Base-by-base conservation (phyloP, 2,888 invertebrate species). In the Lamellibrachia columna region DNA sequence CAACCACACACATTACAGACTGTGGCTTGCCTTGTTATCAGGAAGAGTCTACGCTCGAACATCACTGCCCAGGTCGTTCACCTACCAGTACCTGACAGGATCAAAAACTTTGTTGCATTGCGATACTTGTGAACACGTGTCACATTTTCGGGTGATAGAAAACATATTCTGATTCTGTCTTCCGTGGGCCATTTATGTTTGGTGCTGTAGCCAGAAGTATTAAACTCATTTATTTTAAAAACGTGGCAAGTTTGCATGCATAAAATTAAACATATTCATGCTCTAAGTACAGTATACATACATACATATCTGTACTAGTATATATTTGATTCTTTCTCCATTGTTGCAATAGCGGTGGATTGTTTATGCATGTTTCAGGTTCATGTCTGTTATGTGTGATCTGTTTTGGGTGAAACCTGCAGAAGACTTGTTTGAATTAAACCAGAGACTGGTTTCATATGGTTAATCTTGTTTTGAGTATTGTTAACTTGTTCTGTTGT, bases 1-100 rank as follows among this genome's bases (percentile, higher is more conserved):
- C 75, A 75, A n/a, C 75, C 75, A 6, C 75, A 75, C 75, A 75
- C n/a, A n/a, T n/a, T 75, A n/a, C 75, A 75, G 75, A 75, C 75
- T n/a, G 22, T 75, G 75, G 75, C 75, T 6, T 75, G 75, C 22
- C n/a, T 75, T 22, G 22, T 15, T n/a, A 75, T 75, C 75, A 75
- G 75, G 75, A 75, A 75, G 75, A 22, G 75, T 75, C 75, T 75
- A n/a, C 75, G 75, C 4, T 75, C 75, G 2, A 75, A 75, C 22
- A 75, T 75, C 15, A 75, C 75, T 3, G 22, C 75, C 75, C 15
- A 75, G 75, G 75, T 15, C 4, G 22, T 75, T 4, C 75, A 22
- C 22, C 75, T 75, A n/a, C 75, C 75, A 22, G 75, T 75, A 15
- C 75, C 75, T 0, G 75, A 75, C 75, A 75, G 75, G 6, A 15